phyloP scores from a whole-genome alignment of 2,888 invertebrate species.

The Buathra laborator region DNA sequence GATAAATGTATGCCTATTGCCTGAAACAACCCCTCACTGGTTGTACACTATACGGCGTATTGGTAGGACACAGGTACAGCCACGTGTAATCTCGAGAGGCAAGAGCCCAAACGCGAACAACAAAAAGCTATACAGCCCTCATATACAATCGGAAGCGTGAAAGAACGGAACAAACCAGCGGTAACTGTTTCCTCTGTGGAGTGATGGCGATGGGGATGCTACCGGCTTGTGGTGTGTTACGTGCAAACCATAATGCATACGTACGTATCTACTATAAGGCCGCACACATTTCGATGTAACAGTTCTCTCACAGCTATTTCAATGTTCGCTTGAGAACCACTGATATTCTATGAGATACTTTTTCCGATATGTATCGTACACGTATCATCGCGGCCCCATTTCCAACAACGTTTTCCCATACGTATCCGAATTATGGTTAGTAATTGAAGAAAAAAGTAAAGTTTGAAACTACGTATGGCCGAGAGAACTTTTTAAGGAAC shows the following conservation, averaged over 20 bases:
- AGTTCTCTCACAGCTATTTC: slow-evolving; percentile 10
- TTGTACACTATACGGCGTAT: slow-evolving; percentile 55
- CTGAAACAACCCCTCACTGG: slow-evolving; percentile 56
- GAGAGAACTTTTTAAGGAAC: too few species aligned
- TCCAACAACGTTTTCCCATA: not conserved
- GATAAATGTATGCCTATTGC: slow-evolving; percentile 77
- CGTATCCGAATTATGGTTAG: too few species aligned
- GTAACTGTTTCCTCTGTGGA: slow-evolving; percentile 44
- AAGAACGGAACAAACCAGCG: slow-evolving; percentile 44
- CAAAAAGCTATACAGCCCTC: slow-evolving; percentile 40
- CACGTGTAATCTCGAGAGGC: slow-evolving; percentile 46
- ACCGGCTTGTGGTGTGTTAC: slow-evolving; percentile 5
- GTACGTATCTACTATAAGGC: slow-evolving; percentile 14
- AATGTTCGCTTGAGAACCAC: not conserved
- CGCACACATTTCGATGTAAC: not conserved
- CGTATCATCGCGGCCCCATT: not conserved
- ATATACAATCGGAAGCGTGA: not conserved
- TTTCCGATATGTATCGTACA: slow-evolving; percentile 7
- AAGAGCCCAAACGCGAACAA: slow-evolving; percentile 40
- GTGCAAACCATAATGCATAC: slow-evolving; percentile 45
- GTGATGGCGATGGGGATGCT: slow-evolving; percentile 46
- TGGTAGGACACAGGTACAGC: slow-evolving; percentile 41
- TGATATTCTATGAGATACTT: slow-evolving; percentile 7
- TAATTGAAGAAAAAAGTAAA: too few species aligned
- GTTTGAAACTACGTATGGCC: too few species aligned